Percentiles rank a stretch among this genome's conserved stretches.
phyloP scores from a whole-genome alignment of 1,140 invertebrate genomes.

The Druon quercuslanigerum region DNA sequence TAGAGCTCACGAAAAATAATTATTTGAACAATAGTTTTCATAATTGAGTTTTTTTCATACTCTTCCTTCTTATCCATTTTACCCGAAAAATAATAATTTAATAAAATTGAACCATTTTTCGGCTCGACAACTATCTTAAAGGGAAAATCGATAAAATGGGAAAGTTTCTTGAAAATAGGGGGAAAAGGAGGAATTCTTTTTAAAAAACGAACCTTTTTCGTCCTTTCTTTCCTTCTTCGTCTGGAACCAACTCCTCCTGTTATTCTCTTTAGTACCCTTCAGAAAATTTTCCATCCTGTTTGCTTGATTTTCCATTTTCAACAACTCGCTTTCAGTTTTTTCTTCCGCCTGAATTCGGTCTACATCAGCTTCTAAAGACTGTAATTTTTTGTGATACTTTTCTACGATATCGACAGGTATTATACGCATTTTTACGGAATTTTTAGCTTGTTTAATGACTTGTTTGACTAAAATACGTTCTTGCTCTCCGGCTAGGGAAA shows the following conservation, averaged over 20 bases:
- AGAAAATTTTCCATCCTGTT: conserved; percentile 87
- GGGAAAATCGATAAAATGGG: conserved; percentile 1
- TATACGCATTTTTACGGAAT: conserved; percentile 90
- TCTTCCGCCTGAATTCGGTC: conserved; percentile 89
- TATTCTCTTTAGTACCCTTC: conserved; percentile 68
- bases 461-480: conserved; percentile 94
- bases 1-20: too few relatives aligned
- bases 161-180: conserved; percentile 5
- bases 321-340: conserved; percentile 87
- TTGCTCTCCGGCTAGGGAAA: conserved; percentile 94
- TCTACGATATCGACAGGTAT: conserved; percentile 92
- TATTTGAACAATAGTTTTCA: too few relatives aligned
- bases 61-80: too few relatives aligned
- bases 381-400: conserved; percentile 88
- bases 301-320: conserved; percentile 89
- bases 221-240: conserved; percentile 86
- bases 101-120: too few relatives aligned
- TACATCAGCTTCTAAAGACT: conserved; percentile 85
- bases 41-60: too few relatives aligned
- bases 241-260: conserved; percentile 90
- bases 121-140: too few relatives aligned
- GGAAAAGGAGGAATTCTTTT: neutral
- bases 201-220: conserved; percentile 79
- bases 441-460: conserved; percentile 90
- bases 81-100: too few relatives aligned